Evolutionary conservation across 2,888 invertebrate genomes (phyloP).

Genomic region (Azorinus chamasolen): DNA sequence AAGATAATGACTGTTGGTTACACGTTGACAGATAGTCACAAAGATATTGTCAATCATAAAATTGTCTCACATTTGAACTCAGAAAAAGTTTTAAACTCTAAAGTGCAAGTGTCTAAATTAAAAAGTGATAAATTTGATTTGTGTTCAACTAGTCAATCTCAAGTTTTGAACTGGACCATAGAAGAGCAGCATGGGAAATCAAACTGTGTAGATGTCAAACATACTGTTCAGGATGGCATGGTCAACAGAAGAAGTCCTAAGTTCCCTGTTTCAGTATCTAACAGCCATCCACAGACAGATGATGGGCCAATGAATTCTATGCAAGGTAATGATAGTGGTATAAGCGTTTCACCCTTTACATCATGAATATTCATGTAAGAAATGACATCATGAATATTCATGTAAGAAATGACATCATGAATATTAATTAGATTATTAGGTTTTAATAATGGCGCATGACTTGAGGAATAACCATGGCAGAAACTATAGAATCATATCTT

Average conservation of each 20-base stretch:
- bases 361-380: too few relatives aligned
- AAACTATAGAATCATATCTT: too few relatives aligned
- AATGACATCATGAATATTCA: too few relatives aligned
- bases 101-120: slow-evolving; percentile 36
- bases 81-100: slow-evolving; percentile 43
- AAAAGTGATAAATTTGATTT: slow-evolving; percentile 54
- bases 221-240: slow-evolving; percentile 16
- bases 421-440: too few relatives aligned
- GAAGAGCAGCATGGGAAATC: slow-evolving; percentile 32
- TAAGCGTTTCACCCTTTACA: too few relatives aligned
- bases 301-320: slow-evolving; percentile 47
- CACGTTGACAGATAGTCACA: slow-evolving; percentile 62
- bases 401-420: too few relatives aligned
- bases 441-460: too few relatives aligned
- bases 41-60: slow-evolving; percentile 52
- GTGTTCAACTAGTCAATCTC: slow-evolving; percentile 60
- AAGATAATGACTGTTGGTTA: slow-evolving; percentile 76
- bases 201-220: slow-evolving; percentile 48
- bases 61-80: slow-evolving; percentile 42
- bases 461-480: too few relatives aligned
- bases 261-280: slow-evolving; percentile 31
- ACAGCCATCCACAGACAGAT: slow-evolving; percentile 25
- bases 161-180: slow-evolving; percentile 27
- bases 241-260: slow-evolving; percentile 61
- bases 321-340: too few relatives aligned